phyloP scores from a whole-genome alignment of 2,113 vertebrate genomes.

The Picathartes gymnocephalus region DNA sequence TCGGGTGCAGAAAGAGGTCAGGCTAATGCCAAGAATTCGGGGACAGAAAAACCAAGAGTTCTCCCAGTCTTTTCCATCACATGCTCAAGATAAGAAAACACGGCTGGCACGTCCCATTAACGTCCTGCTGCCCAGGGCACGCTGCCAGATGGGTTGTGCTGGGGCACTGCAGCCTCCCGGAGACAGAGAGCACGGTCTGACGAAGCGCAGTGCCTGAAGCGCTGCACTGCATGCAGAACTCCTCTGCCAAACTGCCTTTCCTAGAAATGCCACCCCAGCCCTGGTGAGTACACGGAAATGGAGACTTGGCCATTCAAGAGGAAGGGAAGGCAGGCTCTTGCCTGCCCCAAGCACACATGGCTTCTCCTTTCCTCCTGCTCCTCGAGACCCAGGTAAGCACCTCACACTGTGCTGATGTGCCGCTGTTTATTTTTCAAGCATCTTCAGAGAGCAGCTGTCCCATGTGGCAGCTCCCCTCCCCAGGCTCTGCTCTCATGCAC shows the following conservation, averaged over 20 bases:
- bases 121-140: not conserved
- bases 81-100: not conserved
- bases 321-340: not conserved
- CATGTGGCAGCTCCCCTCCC: not conserved
- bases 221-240: not conserved
- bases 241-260: not conserved
- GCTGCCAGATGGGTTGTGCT: not conserved
- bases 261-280: not conserved
- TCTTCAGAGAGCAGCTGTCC: conserved; percentile 29
- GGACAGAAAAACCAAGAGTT: not conserved
- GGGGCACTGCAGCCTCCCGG: not conserved
- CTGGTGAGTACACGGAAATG: not conserved
- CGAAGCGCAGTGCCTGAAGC: not conserved
- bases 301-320: not conserved
- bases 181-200: not conserved
- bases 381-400: not conserved
- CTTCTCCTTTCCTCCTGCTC: not conserved
- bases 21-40: not conserved
- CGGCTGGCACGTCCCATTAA: not conserved
- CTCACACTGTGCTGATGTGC: not conserved
- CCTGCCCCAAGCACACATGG: not conserved
- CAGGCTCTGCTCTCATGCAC: not conserved
- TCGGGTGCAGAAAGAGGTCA: not conserved
- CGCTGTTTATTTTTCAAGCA: conserved; percentile 19
- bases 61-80: not conserved